Base-by-base conservation (phyloP, 2,797 vertebrate species). In the Molossus alvarezi region DNA sequence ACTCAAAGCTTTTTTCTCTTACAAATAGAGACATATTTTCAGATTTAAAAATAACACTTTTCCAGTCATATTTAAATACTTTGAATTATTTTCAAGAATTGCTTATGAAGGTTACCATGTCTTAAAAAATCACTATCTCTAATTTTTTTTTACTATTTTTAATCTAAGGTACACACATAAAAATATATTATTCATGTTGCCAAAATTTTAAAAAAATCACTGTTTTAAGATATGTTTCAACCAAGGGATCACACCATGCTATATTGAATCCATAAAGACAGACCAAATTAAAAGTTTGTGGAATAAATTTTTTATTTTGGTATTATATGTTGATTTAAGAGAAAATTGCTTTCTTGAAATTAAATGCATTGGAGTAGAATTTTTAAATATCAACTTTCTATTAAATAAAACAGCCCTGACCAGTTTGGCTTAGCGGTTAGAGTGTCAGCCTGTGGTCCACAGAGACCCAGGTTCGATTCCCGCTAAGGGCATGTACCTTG, bases 361-460 rank as follows among this genome's bases (percentile, higher is more conserved):
- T 23, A 87, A 65, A 20, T 55, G 2, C 20, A 57, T 48, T 83
- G 21, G 15, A 73, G 75, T 3, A 83, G 33, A 27, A 57, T 69
- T 96, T 86, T 93, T 27, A 67, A 95, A 55, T 75, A 45, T 15
- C 95, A 13, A 55, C 3, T 45, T 71, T 67, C 29, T 91, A 33
- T 79, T 76, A 87, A 0, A 51, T 75, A 90, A 94, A 85, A 3
- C 33, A 33, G 33, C 33, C 33, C 33, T 33, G 33, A 33, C 33
- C 33, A 3, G 33, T 33, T 33, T 33, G 33, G 33, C 33, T 33
- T 33, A 33, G 33, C 33, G 33, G 33, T 33, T 33, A 33, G 33
- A 33, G 33, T 33, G 33, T 33, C 33, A 33, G 33, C 33, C 33
- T 33, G 33, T 33, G 33, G 33, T 33, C 33, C 33, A 33, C 33